Base-by-base conservation (phyloP, 2,888 invertebrate species). In the Drosophila mettleri region DNA sequence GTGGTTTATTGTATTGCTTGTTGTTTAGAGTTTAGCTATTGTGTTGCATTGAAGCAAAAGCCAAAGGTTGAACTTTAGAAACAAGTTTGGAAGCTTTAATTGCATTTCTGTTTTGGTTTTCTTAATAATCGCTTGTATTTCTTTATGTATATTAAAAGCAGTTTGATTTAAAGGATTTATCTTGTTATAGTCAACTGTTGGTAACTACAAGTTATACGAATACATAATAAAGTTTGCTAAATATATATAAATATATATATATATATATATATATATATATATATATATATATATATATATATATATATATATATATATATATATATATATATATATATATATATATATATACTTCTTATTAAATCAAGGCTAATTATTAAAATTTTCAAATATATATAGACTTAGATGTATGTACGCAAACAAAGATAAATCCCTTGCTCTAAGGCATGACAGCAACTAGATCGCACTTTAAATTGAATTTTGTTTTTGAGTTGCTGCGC, bases 401-500 rank as follows among this genome's bases (percentile, higher is more conserved):
- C 33, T 60, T 36, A 36, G 5, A 54, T 49, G 43, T 49, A 43
- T 36, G 45, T 41, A 68, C 38, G 51, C 9, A 57, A 74, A 63
- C 75, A 79, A 78, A 84, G 84, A 84, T 84, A 84, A 88, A 84
- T 86, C 84, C 88, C 81, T 78, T 83, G 86, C 66, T 67, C 71
- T 74, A 72, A 64, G 66, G 74, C 67, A 61, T 63, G 69, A 22
- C 80, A 77, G 73, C 85, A 84, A 80, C 78, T 78, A 74, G 65
- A 51, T 70, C 55, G 65, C 72, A 67, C 65, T 46, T 34, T 60
- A 61, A 29, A 31, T 66, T 39, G 16, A 20, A 48, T 62, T 59
- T 27, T 39, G 16, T 31, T 36, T 54, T 53, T 24, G 36, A 65
- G 67, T 78, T 67, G 69, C 74, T 84, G 80, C 88, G 72, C 82